Base-by-base conservation (phyloP, 1,140 invertebrate genomes). In the Diuraphis noxia region DNA sequence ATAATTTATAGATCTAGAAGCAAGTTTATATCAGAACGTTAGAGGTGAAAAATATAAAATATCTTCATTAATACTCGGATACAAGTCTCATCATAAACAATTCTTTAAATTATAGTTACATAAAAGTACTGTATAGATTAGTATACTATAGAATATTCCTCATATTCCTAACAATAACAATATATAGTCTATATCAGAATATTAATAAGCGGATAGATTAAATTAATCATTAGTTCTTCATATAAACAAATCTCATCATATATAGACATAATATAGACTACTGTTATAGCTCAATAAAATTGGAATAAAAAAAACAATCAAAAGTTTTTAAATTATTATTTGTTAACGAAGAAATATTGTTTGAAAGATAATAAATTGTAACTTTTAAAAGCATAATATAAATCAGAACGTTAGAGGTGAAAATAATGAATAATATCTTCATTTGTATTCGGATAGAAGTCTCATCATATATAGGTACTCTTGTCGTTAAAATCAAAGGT, bases 371-470 rank as follows among this genome's bases (percentile, higher is more conserved):
- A 46, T 46, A 46, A 21, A 46, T 46, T 19, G 43, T 46, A n/a
- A n/a, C n/a, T n/a, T n/a, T n/a, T n/a, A n/a, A n/a, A n/a, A n/a
- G n/a, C n/a, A n/a, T n/a, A n/a, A n/a, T n/a, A n/a, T n/a, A n/a
- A 34, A 52, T 93, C 93, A 93, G 93, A 92, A 93, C 93, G 93
- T 93, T 93, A 93, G 93, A 93, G 93, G 93, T 93, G 93, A 93
- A 93, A 84, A 84, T 21, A 63, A 82, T 34, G 40, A 40, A 90
- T 92, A 92, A 77, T 92, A 87, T 93, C 92, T 77, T 92, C 93
- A 93, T 21, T 84, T 43, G 82, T 72, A 72, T 40, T 92, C 92
- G 91, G 92, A 56, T 25, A 56, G 1, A 52, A 72, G n/a, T 72
- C n/a, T 92, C 91, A 91, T 91, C 81, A 92, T 86, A 0, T 17